phyloP scores from a whole-genome alignment of 2,797 vertebrate genomes.

The Glossophaga mutica region DNA sequence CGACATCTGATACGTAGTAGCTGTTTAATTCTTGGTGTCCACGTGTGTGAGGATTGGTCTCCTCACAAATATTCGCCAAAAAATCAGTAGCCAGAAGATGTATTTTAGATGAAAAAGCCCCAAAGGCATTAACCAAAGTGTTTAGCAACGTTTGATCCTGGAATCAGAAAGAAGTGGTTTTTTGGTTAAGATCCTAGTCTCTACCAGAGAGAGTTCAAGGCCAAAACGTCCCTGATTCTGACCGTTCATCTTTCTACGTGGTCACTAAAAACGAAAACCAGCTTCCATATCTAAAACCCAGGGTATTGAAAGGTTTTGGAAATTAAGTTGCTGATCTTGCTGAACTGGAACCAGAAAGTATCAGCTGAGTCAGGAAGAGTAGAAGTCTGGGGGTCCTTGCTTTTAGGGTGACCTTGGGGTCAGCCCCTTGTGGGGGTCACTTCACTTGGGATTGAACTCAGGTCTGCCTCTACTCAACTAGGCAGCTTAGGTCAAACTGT shows the following conservation, averaged over 20 bases:
- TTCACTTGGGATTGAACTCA: accelerated
- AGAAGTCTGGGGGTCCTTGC: neutral
- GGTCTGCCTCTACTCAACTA: neutral
- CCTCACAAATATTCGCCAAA: neutral
- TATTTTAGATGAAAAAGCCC: neutral
- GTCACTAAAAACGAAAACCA: neutral
- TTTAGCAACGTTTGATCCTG: neutral
- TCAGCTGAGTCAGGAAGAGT: neutral
- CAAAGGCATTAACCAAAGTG: neutral
- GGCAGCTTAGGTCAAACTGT: neutral
- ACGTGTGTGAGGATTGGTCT: neutral
- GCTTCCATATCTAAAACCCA: neutral
- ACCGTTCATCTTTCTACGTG: accelerated
- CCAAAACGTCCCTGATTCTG: accelerated
- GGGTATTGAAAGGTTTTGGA: neutral
- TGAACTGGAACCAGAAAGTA: neutral
- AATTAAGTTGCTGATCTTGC: neutral
- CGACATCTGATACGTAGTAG: accelerated
- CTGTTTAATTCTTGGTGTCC: neutral
- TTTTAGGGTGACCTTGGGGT: neutral
- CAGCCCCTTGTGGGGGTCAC: accelerated
- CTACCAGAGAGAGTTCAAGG: neutral
- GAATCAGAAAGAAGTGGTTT: neutral
- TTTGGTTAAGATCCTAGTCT: neutral
- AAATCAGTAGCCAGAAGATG: neutral